phyloP scores from a whole-genome alignment of 1,140 invertebrate genomes.

The Lethrus apterus region DNA sequence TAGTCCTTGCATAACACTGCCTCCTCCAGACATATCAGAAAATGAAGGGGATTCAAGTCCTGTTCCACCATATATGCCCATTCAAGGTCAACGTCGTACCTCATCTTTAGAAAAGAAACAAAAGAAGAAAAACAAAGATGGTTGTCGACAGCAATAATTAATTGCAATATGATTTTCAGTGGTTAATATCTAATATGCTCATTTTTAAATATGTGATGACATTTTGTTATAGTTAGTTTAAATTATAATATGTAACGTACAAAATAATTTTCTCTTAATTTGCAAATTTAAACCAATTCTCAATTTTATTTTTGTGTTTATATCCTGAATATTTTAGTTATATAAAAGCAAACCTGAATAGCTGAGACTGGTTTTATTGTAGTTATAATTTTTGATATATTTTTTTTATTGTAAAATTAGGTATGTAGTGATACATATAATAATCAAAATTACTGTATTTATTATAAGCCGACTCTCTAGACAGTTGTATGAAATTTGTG shows the following conservation, averaged over 20 bases:
- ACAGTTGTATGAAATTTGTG: no score
- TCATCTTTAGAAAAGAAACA: conserved; percentile 47
- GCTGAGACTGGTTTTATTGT: no score
- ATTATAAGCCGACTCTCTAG: no score
- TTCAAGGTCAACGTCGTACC: conserved; percentile 65
- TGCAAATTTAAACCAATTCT: not conserved
- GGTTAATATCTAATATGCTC: no score
- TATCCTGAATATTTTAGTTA: no score
- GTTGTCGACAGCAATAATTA: conserved; percentile 41
- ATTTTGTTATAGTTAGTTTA: not conserved
- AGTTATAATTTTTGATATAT: no score
- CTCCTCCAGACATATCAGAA: conserved; percentile 32
- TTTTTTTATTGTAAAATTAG: no score
- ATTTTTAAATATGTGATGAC: no score
- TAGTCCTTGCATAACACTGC: conserved; percentile 33
- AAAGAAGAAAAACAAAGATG: conserved; percentile 40
- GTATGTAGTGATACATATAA: no score
- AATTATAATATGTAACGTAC: not conserved
- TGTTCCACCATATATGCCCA: conserved; percentile 68
- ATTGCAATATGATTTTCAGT: no score
- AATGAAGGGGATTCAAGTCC: conserved; percentile 48
- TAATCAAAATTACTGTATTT: no score
- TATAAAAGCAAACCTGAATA: no score
- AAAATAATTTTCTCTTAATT: not conserved
- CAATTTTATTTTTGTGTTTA: not conserved